Conservation (phyloP, 1,140 invertebrate genomes). For the Aplysia californica region DNA sequence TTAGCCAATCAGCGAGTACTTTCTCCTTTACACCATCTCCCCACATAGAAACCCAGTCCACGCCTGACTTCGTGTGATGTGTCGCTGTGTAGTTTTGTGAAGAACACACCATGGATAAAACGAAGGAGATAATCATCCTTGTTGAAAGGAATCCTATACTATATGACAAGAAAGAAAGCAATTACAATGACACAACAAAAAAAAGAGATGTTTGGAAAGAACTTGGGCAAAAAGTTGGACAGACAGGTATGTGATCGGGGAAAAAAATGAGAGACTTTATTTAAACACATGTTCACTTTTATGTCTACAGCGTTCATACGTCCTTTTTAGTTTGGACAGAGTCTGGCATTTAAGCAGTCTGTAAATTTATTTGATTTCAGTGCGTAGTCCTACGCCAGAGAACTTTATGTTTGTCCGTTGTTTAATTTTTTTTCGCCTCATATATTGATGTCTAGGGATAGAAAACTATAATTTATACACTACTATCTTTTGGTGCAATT, state of each 20-base stretch:
- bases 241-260: not conserved
- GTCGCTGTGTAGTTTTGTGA: not conserved
- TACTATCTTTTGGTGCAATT: too few relatives aligned
- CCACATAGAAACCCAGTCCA: not conserved
- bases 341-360: too few relatives aligned
- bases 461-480: too few relatives aligned
- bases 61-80: too few relatives aligned
- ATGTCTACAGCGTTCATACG: too few relatives aligned
- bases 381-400: too few relatives aligned
- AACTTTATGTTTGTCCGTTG: too few relatives aligned
- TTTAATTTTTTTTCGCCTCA: too few relatives aligned
- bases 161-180: constrained; percentile 4
- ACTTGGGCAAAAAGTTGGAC: constrained; percentile 7
- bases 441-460: too few relatives aligned
- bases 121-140: not conserved
- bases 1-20: not conserved
- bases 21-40: not conserved
- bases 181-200: constrained; percentile 2
- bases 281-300: too few relatives aligned
- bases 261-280: constrained; percentile 1
- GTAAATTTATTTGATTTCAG: too few relatives aligned
- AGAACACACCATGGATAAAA: not conserved
- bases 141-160: not conserved
- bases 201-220: constrained; percentile 7
- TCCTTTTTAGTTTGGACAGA: too few relatives aligned